phyloP scores from a whole-genome alignment of 2,113 vertebrate genomes.

The Bubalus kerabau region DNA sequence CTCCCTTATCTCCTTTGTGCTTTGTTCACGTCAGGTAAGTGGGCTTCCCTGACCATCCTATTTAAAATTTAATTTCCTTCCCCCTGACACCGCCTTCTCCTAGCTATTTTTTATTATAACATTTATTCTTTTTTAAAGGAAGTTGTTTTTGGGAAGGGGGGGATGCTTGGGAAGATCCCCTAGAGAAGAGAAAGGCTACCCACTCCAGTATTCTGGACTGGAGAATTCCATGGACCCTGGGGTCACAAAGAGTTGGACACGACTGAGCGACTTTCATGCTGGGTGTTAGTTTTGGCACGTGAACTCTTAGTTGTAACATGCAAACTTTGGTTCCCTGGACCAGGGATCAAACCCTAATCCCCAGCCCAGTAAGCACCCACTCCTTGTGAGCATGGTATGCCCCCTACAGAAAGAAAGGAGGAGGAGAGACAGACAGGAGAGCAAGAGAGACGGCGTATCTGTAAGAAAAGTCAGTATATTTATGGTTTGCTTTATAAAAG shows the following conservation, averaged over 20 bases:
- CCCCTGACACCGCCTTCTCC: not conserved
- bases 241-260: not conserved
- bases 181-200: not conserved
- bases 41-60: not conserved
- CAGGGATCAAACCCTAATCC: not conserved
- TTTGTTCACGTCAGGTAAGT: not conserved
- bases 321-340: not conserved
- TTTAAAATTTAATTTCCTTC: not conserved
- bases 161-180: not conserved
- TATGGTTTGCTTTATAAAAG: constrained; percentile 95
- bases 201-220: not conserved
- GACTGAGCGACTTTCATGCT: not conserved
- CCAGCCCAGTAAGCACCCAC: not conserved
- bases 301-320: not conserved
- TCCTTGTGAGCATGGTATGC: not conserved
- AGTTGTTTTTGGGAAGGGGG: not conserved
- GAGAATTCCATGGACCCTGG: not conserved
- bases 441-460: constrained; percentile 77
- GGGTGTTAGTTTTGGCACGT: not conserved
- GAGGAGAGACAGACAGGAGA: constrained; percentile 36
- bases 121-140: not conserved
- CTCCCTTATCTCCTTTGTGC: not conserved
- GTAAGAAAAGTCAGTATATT: constrained; percentile 94
- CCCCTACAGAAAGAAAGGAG: not conserved
- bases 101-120: not conserved